Percentiles rank a stretch among this genome's conserved stretches.
These are phyloP conservation scores for Drosophila testacea DNA, from an alignment of 2,888 invertebrate genomes.

Conservation along the genomic window DNA sequence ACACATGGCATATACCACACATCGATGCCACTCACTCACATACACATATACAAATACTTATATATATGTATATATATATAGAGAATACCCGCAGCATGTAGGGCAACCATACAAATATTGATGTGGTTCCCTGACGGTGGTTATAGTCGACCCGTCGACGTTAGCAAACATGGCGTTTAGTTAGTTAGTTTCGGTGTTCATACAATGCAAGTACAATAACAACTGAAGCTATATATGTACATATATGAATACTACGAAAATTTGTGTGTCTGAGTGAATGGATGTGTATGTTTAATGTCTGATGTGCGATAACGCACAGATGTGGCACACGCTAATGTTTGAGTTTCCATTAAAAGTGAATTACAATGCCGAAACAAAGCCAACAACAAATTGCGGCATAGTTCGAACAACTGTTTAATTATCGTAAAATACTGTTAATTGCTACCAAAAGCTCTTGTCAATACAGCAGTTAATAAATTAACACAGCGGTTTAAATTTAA, in stretches of 20 bases:
- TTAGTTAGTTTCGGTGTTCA: conserved; percentile 26
- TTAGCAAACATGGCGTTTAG: conserved; percentile 25
- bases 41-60: conserved; percentile 2
- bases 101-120: conserved; percentile 55
- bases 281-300: conserved; percentile 20
- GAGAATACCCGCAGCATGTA: conserved; percentile 19
- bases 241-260: conserved; percentile 1
- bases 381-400: conserved; percentile 26
- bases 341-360: conserved; percentile 60
- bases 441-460: conserved; percentile 14
- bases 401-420: conserved; percentile 33
- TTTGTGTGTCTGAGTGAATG: conserved; percentile 14
- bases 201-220: conserved; percentile 15
- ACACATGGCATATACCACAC: conserved; percentile 6
- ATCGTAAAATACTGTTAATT: conserved; percentile 25
- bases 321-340: conserved; percentile 42
- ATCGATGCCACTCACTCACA: conserved; percentile 3
- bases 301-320: conserved; percentile 50
- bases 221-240: conserved; percentile 5
- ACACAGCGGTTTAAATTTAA: background rate
- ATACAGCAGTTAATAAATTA: conserved; percentile 28
- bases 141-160: conserved; percentile 8
- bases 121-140: conserved; percentile 37
- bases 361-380: conserved; percentile 48
- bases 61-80: background rate